Evolutionary conservation across 2,888 invertebrate genomes (phyloP).

Genomic region (Physocephala rufipes): DNA sequence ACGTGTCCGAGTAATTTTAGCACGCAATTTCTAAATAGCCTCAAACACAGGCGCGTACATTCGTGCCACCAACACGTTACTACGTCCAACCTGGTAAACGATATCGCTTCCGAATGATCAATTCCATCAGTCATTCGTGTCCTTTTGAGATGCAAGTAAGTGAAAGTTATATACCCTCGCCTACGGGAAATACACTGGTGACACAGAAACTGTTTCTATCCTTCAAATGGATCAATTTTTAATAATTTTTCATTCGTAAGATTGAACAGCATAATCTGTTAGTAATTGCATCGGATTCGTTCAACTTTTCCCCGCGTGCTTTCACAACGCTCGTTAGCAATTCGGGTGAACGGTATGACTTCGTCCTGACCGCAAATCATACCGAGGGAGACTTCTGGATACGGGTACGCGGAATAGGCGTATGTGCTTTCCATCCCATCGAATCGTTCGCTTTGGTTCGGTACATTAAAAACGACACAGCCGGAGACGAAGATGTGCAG

Average conservation of each 20-base stretch:
- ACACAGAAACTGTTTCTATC: not conserved
- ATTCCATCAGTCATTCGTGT: slow-evolving; percentile 59
- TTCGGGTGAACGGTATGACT: slow-evolving; percentile 68
- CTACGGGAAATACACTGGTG: no score
- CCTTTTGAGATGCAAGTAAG: slow-evolving; percentile 57
- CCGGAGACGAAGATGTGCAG: slow-evolving; percentile 2
- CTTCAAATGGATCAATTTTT: not conserved
- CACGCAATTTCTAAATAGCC: slow-evolving; percentile 18
- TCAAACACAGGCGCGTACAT: slow-evolving; percentile 10
- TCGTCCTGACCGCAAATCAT: slow-evolving; percentile 65
- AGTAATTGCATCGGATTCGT: slow-evolving; percentile 61
- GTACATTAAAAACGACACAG: slow-evolving; percentile 42
- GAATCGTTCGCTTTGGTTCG: slow-evolving; percentile 54
- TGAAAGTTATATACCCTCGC: not conserved
- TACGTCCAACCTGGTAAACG: slow-evolving; percentile 52
- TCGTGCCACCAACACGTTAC: slow-evolving; percentile 52
- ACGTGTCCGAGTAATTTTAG: not conserved
- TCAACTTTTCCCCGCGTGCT: slow-evolving; percentile 50
- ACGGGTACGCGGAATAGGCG: slow-evolving; percentile 49
- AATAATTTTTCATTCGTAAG: slow-evolving; percentile 37
- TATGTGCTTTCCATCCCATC: slow-evolving; percentile 46
- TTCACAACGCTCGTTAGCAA: slow-evolving; percentile 57
- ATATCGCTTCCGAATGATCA: slow-evolving; percentile 63
- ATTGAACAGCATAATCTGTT: slow-evolving; percentile 57
- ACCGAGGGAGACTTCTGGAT: slow-evolving; percentile 56